phyloP scores from a whole-genome alignment of 2,113 vertebrate genomes.

The Desmodus rotundus region DNA sequence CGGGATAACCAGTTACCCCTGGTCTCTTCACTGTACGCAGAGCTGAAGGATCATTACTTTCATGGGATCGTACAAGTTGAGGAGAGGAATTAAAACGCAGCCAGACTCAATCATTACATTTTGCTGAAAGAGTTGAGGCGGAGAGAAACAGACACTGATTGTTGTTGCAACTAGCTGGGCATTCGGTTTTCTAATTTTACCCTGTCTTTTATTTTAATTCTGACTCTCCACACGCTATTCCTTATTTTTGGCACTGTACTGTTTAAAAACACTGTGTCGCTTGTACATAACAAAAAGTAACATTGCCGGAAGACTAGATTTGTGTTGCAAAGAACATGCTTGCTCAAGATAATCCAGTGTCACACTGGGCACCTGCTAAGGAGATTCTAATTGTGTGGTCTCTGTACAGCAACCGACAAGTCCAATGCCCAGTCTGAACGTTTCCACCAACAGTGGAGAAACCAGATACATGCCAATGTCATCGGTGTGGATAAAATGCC shows the following conservation, averaged over 20 bases:
- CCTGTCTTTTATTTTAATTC: not conserved
- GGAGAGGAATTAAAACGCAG: not conserved
- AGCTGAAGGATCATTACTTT: conserved; percentile 8
- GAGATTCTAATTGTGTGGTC: not conserved
- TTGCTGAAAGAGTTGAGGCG: not conserved
- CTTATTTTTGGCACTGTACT: not conserved
- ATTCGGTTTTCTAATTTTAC: not conserved
- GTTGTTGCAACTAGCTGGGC: not conserved
- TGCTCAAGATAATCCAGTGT: not conserved
- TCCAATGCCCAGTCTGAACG: not conserved
- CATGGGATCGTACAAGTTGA: not conserved
- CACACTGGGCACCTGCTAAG: not conserved
- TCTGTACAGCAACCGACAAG: not conserved
- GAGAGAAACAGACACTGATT: not conserved
- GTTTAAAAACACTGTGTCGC: not conserved
- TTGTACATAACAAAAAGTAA: not conserved
- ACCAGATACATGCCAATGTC: not conserved
- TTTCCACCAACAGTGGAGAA: not conserved
- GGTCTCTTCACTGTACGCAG: not conserved
- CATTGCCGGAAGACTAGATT: not conserved
- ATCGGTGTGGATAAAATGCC: not conserved
- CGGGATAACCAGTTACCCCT: not conserved
- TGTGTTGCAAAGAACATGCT: not conserved
- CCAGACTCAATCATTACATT: not conserved
- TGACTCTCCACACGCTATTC: not conserved